These are phyloP conservation scores for Polydrusus cervinus DNA, from an alignment of 2,888 invertebrate species.

Conservation along the genomic window DNA sequence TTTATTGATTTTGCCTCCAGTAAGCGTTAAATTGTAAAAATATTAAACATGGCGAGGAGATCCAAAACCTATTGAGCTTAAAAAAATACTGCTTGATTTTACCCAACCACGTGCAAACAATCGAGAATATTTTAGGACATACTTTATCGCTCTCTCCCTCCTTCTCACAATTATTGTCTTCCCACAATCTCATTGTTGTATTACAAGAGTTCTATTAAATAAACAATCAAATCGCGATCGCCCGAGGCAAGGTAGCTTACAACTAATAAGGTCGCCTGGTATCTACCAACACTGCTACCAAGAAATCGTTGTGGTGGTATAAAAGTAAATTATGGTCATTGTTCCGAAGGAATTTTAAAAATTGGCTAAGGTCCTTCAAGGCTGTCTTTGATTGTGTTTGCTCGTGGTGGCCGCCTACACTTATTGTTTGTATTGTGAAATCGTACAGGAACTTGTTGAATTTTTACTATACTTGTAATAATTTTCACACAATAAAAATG, in stretches of 20 bases:
- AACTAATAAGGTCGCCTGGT: slow-evolving; percentile 46
- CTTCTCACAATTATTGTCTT: slow-evolving; percentile 13
- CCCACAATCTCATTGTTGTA: slow-evolving; percentile 48
- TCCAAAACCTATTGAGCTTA: too few species aligned
- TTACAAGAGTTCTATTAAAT: slow-evolving; percentile 41
- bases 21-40: too few species aligned
- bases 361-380: slow-evolving; percentile 50
- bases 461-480: background rate
- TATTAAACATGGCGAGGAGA: too few species aligned
- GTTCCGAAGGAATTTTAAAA: slow-evolving; percentile 46
- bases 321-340: slow-evolving; percentile 49
- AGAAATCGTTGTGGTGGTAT: slow-evolving; percentile 36
- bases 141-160: background rate
- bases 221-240: slow-evolving; percentile 39
- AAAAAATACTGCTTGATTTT: background rate
- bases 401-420: background rate
- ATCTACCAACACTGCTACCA: slow-evolving; percentile 40
- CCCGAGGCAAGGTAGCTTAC: slow-evolving; percentile 45
- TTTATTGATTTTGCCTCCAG: too few species aligned
- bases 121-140: background rate
- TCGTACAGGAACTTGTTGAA: background rate
- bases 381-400: slow-evolving; percentile 24
- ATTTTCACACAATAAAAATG: background rate
- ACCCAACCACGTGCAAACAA: too few species aligned
- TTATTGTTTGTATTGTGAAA: background rate